Evolutionary conservation across 1,140 invertebrate genomes (phyloP).

Genomic region (Drosophila yakuba): DNA sequence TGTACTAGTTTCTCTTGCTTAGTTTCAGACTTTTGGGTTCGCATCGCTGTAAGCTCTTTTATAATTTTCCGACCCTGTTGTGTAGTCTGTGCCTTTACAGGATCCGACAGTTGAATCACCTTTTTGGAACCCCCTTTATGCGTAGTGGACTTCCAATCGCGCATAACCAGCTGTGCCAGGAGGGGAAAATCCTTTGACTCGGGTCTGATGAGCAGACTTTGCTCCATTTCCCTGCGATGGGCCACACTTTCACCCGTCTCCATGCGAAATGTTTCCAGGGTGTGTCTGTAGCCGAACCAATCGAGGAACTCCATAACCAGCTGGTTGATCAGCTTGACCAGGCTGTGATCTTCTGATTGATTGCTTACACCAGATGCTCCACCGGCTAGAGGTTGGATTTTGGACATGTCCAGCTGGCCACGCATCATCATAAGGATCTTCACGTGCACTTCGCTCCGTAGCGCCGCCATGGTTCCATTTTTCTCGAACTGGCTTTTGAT

Average conservation of each 20-base stretch:
- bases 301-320: conserved; percentile 65
- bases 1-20: conserved; percentile 5
- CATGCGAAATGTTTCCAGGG: conserved; percentile 61
- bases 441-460: conserved; percentile 55
- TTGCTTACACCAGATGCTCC: neutral
- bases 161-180: conserved; percentile 52
- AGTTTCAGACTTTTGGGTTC: neutral
- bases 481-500: conserved; percentile 45
- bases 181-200: conserved; percentile 48
- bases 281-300: conserved; percentile 71
- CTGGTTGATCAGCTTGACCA: conserved; percentile 53
- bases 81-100: neutral
- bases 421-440: conserved; percentile 52
- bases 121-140: neutral
- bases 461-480: conserved; percentile 42
- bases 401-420: conserved; percentile 10
- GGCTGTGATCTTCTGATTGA: neutral
- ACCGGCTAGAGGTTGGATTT: conserved; percentile 23
- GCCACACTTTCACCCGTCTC: conserved; percentile 41
- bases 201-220: conserved; percentile 4
- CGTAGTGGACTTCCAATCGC: neutral
- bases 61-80: neutral
- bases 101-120: neutral
- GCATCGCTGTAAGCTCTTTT: neutral
- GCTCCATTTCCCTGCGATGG: conserved; percentile 35